Conservation (phyloP, 2,113 vertebrate species). For the Antechinus flavipes region DNA sequence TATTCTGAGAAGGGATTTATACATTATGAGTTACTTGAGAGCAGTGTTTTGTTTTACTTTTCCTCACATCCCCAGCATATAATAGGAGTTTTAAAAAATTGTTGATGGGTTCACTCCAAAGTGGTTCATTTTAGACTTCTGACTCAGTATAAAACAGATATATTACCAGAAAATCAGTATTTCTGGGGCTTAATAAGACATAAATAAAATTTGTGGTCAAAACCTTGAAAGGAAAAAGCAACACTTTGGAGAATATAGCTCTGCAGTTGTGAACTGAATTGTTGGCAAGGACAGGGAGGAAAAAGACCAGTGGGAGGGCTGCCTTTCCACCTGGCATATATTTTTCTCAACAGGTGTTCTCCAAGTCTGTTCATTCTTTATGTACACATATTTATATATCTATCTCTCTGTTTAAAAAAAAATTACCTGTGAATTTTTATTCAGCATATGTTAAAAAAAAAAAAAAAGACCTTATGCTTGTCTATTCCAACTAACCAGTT, state of each 20-base stretch:
- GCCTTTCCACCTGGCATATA: background rate
- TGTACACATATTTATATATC: background rate
- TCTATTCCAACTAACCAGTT: slow-evolving; percentile 19
- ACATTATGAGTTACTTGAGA: background rate
- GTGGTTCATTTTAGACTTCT: background rate
- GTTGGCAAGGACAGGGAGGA: background rate
- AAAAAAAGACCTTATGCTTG: background rate
- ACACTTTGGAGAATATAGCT: slow-evolving; percentile 5
- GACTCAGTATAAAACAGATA: background rate
- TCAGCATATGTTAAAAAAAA: background rate
- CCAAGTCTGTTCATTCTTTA: background rate
- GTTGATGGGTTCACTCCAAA: background rate
- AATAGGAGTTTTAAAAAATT: background rate
- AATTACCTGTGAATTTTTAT: background rate
- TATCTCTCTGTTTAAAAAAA: background rate
- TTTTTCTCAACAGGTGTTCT: background rate
- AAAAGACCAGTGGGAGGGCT: background rate
- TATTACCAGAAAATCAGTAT: background rate
- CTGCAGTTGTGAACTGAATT: background rate
- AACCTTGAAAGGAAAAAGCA: background rate
- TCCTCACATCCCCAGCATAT: background rate
- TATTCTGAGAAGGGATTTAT: background rate
- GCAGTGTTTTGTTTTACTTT: background rate
- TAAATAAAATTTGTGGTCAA: background rate
- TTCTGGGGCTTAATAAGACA: background rate